Conservation (phyloP, 2,113 vertebrate genomes). For the Cololabis saira region DNA sequence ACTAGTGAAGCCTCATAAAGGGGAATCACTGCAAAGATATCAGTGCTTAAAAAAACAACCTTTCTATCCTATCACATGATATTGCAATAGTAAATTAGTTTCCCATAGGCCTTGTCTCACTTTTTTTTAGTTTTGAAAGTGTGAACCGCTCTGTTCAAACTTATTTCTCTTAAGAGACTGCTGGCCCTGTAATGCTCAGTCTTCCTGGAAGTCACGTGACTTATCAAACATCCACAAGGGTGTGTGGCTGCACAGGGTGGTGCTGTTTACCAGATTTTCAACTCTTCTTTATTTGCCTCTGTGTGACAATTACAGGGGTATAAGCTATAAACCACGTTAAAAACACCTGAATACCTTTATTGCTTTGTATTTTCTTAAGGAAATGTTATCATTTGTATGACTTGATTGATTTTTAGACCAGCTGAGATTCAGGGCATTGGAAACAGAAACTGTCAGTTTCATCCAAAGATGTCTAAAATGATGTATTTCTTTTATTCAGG, state of each 20-base stretch:
- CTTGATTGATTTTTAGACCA: background rate
- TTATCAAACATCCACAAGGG: background rate
- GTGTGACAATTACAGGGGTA: background rate
- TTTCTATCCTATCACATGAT: too few species aligned
- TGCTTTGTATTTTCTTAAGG: background rate
- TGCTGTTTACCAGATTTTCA: background rate
- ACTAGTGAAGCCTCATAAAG: too few species aligned
- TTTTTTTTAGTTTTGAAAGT: too few species aligned
- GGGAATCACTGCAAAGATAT: too few species aligned
- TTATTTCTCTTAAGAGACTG: background rate
- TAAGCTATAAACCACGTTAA: too few species aligned
- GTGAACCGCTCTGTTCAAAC: background rate
- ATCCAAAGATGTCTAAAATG: background rate
- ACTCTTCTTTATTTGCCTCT: background rate
- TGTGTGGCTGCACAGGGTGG: fast-evolving
- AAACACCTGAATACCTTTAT: too few species aligned
- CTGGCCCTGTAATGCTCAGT: too few species aligned
- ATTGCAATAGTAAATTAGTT: too few species aligned
- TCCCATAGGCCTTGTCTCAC: too few species aligned
- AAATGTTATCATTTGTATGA: fast-evolving
- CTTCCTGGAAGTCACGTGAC: constrained; percentile 29
- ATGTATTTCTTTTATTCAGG: constrained; percentile 34
- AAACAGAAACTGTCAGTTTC: background rate
- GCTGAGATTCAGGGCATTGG: too few species aligned
- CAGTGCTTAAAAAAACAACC: too few species aligned